Base-by-base conservation (phyloP, 1,140 invertebrate genomes). In the Lysiphlebus fabarum region DNA sequence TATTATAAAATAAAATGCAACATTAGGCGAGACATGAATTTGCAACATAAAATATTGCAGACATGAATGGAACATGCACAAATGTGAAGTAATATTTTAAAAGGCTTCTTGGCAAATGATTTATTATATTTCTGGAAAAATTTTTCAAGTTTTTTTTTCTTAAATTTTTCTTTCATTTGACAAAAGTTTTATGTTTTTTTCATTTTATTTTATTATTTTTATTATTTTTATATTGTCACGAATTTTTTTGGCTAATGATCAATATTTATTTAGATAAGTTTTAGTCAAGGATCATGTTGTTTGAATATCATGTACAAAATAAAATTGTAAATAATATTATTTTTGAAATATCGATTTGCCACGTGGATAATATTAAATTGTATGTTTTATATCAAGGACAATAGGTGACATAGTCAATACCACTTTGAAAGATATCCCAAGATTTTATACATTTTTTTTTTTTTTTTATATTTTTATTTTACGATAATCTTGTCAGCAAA, bases 211-310 rank as follows among this genome's bases (percentile, higher is more conserved):
- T n/a, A n/a, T n/a, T n/a, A n/a, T 48, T 10, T 14, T 54, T 51
- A 62, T 34, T 49, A 56, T 50, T 62, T 40, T n/a, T 42, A 53
- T 41, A 12, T 49, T 34, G 26, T n/a, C 45, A 38, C 17, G 53
- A 56, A 9, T 41, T 26, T 53, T 56, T 54, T 47, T 56, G 47
- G 57, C 51, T 54, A 55, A 43, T 37, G 53, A 9, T 48, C 53
- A 47, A 53, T 38, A 44, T 59, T 51, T 38, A 44, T 59, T 51
- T 26, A 26, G 17, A 62, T 59, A 62, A 62, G 57, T 62, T 59
- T 62, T 56, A 55, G 49, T 47, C 9, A 41, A 38, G 40, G 49
- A 50, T 50, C 43, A 47, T 58, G 56, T 48, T 47, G 17, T 36
- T 58, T 12, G 56, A 58, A 48, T 58, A 58, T 41, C 47, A 47